Evolutionary conservation across 2,888 invertebrate species (phyloP), one percentile per base, ranked within the genome.

Genomic region (Megamerina dolium): DNA sequence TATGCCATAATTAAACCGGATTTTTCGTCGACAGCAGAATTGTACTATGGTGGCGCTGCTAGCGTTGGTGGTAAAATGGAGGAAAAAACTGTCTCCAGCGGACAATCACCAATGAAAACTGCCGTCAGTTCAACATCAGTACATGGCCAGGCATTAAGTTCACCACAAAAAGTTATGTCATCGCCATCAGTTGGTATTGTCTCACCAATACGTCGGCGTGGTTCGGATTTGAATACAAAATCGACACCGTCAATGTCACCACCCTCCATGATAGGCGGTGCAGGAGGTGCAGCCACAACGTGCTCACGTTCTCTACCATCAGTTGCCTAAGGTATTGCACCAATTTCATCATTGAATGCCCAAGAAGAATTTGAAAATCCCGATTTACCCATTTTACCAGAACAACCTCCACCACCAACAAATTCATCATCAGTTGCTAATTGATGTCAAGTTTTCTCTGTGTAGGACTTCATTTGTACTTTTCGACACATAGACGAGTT

Each of bases 1-100:
- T 72, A 72, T 60, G 73, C 72, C 10, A 66, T 68, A 31, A 72
- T 72, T 20, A 70, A 72, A 46, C 61, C 72, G 1, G 72, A 72
- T 37, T 46, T 61, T 18, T 56, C 59, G 36, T 58, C 63, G 12
- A 30, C 43, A 8, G 56, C 64, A 38, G 48, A 61, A 29, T 53
- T 64, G 29, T 59, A 60, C 42, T 59, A 60, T 33, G 54, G 53
- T 17, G 47, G 45, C 26, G 21, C 53, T 40, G 10, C 42, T 45
- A 5, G 36, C 13, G 29, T 26, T 8, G 36, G 35, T 14, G 37
- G 43, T 5, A 50, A 48, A 16, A n/a, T n/a, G n/a, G 23, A 8
- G 6, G 8, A 6, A 8, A 8, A 8, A 23, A 8, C 23, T 8
- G 31, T 19, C 35, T 38, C 43, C 35, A 31, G 18, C 6, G 10